phyloP scores from a whole-genome alignment of 2,797 vertebrate species.

The Heteromormyrus szaboi region DNA sequence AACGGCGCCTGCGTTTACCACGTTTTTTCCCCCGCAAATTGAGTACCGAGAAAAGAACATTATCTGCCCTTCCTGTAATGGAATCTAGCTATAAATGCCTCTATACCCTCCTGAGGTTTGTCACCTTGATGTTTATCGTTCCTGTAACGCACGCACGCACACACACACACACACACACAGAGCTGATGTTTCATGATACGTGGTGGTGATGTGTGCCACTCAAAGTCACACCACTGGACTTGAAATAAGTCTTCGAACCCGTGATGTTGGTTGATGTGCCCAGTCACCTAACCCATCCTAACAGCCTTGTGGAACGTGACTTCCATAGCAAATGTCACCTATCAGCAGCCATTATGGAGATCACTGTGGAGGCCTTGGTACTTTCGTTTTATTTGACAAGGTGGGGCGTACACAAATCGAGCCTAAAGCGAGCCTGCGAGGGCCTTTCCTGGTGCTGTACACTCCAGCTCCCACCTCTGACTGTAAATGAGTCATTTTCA shows the following conservation, averaged over 20 bases:
- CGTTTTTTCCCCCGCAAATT: background rate
- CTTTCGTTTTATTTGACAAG: conserved; percentile 1
- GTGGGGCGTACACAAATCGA: background rate
- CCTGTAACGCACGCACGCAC: background rate
- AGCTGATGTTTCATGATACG: background rate
- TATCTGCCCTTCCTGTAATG: conserved; percentile 13
- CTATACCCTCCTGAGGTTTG: background rate
- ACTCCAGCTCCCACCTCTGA: background rate
- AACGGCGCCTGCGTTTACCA: background rate
- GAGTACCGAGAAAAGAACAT: background rate
- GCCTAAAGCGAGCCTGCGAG: background rate
- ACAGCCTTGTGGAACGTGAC: conserved; percentile 8
- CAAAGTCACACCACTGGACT: background rate
- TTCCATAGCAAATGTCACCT: conserved; percentile 12
- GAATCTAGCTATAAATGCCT: background rate
- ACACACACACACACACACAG: background rate
- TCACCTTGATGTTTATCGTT: conserved; percentile 9
- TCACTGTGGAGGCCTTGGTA: background rate
- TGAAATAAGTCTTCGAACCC: background rate
- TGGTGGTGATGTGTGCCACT: background rate
- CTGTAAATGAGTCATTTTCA: background rate
- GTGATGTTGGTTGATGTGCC: background rate
- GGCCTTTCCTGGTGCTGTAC: background rate
- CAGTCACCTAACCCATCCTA: conserved; percentile 1
- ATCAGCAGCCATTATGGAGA: conserved; percentile 16